Base-by-base conservation (phyloP, 2,888 invertebrate genomes). In the Crematogaster levior region DNA sequence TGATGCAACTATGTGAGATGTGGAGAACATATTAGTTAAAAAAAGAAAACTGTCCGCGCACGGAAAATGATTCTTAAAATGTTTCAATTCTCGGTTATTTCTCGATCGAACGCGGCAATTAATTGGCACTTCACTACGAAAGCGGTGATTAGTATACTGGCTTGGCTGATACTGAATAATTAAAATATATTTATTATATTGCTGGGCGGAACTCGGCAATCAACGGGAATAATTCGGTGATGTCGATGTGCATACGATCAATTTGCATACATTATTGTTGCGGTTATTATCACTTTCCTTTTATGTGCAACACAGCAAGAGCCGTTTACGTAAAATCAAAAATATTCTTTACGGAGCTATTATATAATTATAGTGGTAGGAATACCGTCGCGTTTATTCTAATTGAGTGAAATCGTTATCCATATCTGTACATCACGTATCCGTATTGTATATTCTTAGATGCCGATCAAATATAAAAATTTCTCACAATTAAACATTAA, bases 401-500 rank as follows among this genome's bases (percentile, higher is more conserved):
- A 56, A 77, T 77, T 21, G 34, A 77, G 43, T 43, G 43, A 68
- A 77, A 77, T 43, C 56, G 40, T 77, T 77, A 56, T 77, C 5
- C 21, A 21, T 30, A 12, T 77, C 46, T 30, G 15, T 12, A 30
- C 12, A 43, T 43, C 58, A 34, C 7, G n/a, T 27, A 34, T 18
- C 18, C 12, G 15, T 46, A 56, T 66, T n/a, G 10, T 18, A 43
- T n/a, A 53, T 51, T 56, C 10, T 68, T 56, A 30, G 10, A 63
- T 10, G 15, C 56, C 15, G 40, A 56, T 43, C n/a, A 2, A 73
- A 15, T 61, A 73, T 40, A 43, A 30, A 43, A 73, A 73, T 61
- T 43, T 7, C 9, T 15, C 21, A 9, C 15, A 30, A 68, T 21
- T 34, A 2, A n/a, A 30, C 7, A 15, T 27, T 53, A 56, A 53